These are phyloP conservation scores for Erethizon dorsatum DNA, from an alignment of 2,797 vertebrate genomes.

Conservation along the genomic window DNA sequence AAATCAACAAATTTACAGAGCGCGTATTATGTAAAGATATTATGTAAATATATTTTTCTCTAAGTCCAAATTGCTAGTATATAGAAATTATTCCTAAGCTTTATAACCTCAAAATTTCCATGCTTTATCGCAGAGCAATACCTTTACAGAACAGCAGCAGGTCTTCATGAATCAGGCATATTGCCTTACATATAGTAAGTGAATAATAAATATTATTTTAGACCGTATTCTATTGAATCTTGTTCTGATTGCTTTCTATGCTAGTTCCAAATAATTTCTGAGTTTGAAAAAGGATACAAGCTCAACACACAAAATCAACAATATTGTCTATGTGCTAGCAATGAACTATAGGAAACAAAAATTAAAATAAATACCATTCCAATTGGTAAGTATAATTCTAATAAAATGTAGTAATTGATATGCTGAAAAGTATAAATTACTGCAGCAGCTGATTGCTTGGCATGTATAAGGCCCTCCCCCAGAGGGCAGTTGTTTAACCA, in stretches of 20 bases:
- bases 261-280: conserved; percentile 44
- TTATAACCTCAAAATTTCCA: conserved; percentile 33
- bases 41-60: conserved; percentile 48
- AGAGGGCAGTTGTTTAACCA: conserved; percentile 30
- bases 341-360: conserved; percentile 42
- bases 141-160: background rate
- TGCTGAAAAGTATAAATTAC: conserved; percentile 22
- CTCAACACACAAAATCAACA: background rate
- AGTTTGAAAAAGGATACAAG: conserved; percentile 43
- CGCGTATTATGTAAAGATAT: conserved; percentile 32
- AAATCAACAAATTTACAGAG: conserved; percentile 40
- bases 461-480: background rate
- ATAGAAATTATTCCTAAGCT: conserved; percentile 17
- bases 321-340: conserved; percentile 12
- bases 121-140: conserved; percentile 21
- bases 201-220: conserved; percentile 59
- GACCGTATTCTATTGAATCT: background rate
- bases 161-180: background rate
- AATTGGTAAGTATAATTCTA: background rate
- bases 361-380: conserved; percentile 26
- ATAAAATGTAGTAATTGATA: background rate
- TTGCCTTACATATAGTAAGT: background rate
- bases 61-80: conserved; percentile 50
- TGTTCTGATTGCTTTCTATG: conserved; percentile 10
- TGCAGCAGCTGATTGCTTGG: background rate